Conservation (phyloP, 23 tunicate genomes). For the Halocynthia aurantium region DNA sequence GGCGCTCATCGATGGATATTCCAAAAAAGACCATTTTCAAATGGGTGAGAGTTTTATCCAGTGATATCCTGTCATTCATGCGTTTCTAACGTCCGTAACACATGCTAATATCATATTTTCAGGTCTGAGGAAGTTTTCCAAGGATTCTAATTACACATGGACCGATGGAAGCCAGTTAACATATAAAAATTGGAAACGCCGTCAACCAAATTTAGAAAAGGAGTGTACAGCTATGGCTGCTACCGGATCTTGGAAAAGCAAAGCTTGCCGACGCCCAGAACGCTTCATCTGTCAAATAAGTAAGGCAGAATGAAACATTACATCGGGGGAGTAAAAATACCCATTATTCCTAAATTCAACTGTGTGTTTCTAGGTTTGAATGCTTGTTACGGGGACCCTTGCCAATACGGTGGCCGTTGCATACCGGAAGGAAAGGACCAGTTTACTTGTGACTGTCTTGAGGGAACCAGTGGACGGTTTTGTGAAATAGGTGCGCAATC, state of each 20-base stretch:
- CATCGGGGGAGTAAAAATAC: not conserved
- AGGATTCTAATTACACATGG: conserved; percentile 2
- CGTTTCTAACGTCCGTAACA: too few species aligned
- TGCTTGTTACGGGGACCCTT: conserved; percentile 36
- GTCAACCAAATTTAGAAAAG: conserved; percentile 16
- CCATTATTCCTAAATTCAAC: not conserved
- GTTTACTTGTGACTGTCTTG: conserved; percentile 28
- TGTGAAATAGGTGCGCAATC: conserved; percentile 25
- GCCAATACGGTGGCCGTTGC: conserved; percentile 34
- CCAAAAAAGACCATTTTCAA: too few species aligned
- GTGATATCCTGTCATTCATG: too few species aligned
- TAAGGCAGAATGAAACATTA: not conserved
- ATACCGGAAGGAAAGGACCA: conserved; percentile 1
- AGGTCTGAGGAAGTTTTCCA: too few species aligned
- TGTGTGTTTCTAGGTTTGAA: conserved; percentile 21
- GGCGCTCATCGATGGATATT: too few species aligned
- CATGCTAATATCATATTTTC: too few species aligned
- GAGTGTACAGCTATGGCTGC: conserved; percentile 33
- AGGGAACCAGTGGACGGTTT: conserved; percentile 23
- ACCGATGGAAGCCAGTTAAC: conserved; percentile 10
- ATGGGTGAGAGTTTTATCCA: too few species aligned
- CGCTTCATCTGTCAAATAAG: conserved; percentile 44
- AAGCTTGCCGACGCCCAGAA: conserved; percentile 29
- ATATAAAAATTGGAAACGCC: conserved; percentile 19
- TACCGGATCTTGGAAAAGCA: conserved; percentile 41